These are phyloP conservation scores for Sesamia inferens DNA, from an alignment of 2,888 invertebrate genomes.

Conservation along the genomic window DNA sequence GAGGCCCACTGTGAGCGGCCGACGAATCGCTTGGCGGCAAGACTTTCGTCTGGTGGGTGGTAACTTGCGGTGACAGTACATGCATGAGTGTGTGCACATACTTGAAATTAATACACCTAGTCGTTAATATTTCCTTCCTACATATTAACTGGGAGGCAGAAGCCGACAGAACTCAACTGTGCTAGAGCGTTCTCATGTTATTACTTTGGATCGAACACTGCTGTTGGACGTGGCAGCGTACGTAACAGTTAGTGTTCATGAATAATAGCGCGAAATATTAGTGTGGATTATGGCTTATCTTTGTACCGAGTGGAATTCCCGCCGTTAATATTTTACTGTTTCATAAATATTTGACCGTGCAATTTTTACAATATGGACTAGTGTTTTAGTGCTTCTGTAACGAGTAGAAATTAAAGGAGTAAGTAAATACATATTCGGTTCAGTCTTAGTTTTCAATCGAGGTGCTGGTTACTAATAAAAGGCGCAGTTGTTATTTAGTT, in stretches of 20 bases:
- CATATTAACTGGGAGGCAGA: constrained; percentile 21
- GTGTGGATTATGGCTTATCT: constrained; percentile 43
- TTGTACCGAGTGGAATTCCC: constrained; percentile 37
- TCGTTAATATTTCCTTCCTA: constrained; percentile 42
- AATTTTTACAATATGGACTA: constrained; percentile 9
- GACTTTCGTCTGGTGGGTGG: too few relatives aligned
- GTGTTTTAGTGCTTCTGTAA: constrained; percentile 39
- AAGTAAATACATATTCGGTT: background rate
- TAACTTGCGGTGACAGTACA: background rate
- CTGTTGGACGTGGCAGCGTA: constrained; percentile 27
- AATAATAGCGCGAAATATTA: constrained; percentile 41
- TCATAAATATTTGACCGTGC: constrained; percentile 8
- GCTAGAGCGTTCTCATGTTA: constrained; percentile 17
- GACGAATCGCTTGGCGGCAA: too few relatives aligned
- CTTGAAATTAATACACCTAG: constrained; percentile 38
- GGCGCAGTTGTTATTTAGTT: background rate
- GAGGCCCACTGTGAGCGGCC: too few relatives aligned
- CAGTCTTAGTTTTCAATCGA: background rate
- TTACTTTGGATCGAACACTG: constrained; percentile 17
- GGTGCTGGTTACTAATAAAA: background rate
- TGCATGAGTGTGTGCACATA: background rate
- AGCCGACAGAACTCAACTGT: constrained; percentile 27
- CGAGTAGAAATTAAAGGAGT: constrained; percentile 7
- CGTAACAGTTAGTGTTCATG: constrained; percentile 23
- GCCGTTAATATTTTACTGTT: constrained; percentile 39